Conservation (phyloP, 2,888 invertebrate species). For the Gasteruption jaculator region DNA sequence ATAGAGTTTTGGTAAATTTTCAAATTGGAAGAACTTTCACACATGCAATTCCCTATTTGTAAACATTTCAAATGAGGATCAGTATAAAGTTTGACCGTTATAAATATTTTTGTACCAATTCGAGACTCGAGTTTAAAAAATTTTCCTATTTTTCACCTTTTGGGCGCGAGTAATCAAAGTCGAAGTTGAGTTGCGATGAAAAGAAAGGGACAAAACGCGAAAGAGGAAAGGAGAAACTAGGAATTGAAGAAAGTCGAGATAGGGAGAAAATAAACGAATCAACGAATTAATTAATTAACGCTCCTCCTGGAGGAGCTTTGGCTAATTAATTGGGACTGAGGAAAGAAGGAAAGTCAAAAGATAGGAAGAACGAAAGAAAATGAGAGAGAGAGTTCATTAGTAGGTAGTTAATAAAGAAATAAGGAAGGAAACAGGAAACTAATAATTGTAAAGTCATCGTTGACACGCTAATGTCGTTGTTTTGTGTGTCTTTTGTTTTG, state of each 20-base stretch:
- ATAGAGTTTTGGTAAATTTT: too few species aligned
- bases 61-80: too few species aligned
- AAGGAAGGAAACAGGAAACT: slow-evolving; percentile 17
- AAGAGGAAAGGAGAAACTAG: slow-evolving; percentile 31
- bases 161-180: too few species aligned
- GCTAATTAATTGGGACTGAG: not conserved
- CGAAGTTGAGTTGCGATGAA: slow-evolving; percentile 17
- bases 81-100: too few species aligned
- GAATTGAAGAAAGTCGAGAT: slow-evolving; percentile 27
- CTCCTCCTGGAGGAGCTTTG: not conserved
- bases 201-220: slow-evolving; percentile 16
- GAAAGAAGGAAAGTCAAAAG: slow-evolving; percentile 1
- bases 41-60: too few species aligned
- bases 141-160: too few species aligned
- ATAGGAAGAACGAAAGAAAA: slow-evolving; percentile 13
- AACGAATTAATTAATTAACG: slow-evolving; percentile 10
- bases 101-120: too few species aligned
- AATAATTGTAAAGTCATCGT: slow-evolving; percentile 11
- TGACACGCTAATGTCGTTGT: slow-evolving; percentile 42
- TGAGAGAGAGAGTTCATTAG: slow-evolving; percentile 2
- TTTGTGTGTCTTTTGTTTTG: slow-evolving; percentile 46
- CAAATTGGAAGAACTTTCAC: too few species aligned
- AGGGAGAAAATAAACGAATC: too few species aligned
- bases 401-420: slow-evolving; percentile 14
- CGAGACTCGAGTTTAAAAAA: too few species aligned